Base-by-base conservation (phyloP, 2,888 invertebrate genomes). In the Cactoblastis cactorum region DNA sequence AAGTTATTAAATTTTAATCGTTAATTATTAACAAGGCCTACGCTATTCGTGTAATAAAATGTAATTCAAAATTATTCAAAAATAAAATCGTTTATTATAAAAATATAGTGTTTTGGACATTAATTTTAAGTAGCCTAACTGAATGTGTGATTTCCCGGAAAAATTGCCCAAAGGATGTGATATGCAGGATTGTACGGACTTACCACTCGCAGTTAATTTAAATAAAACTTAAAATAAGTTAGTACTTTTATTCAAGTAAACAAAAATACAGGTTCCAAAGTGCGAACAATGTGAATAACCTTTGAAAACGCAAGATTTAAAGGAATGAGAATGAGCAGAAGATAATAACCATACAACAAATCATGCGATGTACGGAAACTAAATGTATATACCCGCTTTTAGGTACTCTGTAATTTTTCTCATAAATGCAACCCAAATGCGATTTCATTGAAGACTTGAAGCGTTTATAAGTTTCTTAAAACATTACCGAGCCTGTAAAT, bases 211-310 rank as follows among this genome's bases (percentile, higher is more conserved):
- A 57, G 67, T 65, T 61, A 78, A 78, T 81, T 80, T 75, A 84
- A 85, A 81, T 82, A 85, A 84, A 83, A 83, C 82, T 83, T 84
- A 81, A 63, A 71, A 69, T 76, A 71, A 78, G 74, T 71, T n/a
- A 78, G 77, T 80, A 83, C 69, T 78, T 86, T 86, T 87, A 85
- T 87, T 82, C 66, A 69, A 69, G 61, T 74, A 73, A 84, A 80
- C 76, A 80, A 75, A 77, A 74, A 76, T 75, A 77, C 78, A 83
- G 61, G 74, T 67, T 73, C 77, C 77, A 71, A 28, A 69, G 65
- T 68, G 60, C 55, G 62, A 65, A 67, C 59, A 64, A 55, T 45
- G 52, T 43, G 52, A 50, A 53, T 53, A 51, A 50, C 46, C 8
- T 53, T 46, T 48, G 34, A 38, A 51, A 46, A 50, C 45, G 18